Evolutionary conservation across 2,113 vertebrate species (phyloP).

Genomic region (Anhinga rufa): DNA sequence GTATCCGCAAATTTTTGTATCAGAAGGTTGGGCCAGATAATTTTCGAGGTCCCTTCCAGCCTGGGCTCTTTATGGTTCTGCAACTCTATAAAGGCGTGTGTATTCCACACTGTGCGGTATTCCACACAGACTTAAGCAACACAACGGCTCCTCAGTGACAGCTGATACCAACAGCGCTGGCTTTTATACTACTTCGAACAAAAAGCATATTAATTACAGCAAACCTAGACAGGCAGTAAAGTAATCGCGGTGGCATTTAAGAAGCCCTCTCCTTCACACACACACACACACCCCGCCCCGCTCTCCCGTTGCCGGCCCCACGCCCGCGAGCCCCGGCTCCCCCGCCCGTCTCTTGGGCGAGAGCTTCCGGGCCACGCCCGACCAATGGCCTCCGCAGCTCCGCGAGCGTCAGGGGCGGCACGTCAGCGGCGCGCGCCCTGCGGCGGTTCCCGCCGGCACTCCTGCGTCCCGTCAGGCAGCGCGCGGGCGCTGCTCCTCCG

Average conservation of each 20-base stretch:
- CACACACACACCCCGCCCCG: no score
- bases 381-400: background rate
- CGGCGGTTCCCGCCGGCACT: background rate
- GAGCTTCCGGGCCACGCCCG: background rate
- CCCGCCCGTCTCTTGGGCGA: background rate
- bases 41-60: background rate
- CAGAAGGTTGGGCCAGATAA: background rate
- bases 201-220: background rate
- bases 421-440: background rate
- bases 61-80: background rate
- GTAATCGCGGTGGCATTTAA: background rate
- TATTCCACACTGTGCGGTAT: no score
- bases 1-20: no score
- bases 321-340: background rate
- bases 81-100: background rate
- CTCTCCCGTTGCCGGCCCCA: no score
- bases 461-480: background rate
- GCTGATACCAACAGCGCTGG: rapidly evolving
- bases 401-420: rapidly evolving
- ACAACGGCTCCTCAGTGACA: background rate
- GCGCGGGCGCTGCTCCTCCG: background rate
- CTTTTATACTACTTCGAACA: background rate
- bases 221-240: background rate
- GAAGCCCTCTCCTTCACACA: background rate
- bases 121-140: background rate